Conservation (phyloP, 2,888 invertebrate species). For the Lepidochitona cinerea region DNA sequence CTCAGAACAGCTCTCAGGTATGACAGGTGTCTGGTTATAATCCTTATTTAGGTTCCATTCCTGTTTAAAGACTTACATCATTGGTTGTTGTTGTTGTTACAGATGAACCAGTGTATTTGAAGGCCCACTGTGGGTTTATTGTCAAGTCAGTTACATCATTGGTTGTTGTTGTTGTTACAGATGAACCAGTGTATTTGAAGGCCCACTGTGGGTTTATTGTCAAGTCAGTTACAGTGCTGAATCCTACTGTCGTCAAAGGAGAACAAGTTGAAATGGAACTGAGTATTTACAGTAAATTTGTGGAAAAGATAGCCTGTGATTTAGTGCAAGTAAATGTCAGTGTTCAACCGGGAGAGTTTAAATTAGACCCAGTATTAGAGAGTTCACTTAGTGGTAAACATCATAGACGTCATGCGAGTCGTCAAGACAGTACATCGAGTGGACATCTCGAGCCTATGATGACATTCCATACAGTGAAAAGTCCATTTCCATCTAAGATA, state of each 20-base stretch:
- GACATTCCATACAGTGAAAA: constrained; percentile 42
- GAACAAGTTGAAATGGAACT: constrained; percentile 28
- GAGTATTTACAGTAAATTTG: constrained; percentile 28
- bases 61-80: too few relatives aligned
- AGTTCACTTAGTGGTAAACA: not conserved
- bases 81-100: not conserved
- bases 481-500: constrained; percentile 40
- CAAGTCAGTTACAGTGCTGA: not conserved
- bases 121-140: not conserved
- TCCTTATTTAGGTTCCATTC: too few relatives aligned
- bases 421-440: constrained; percentile 47
- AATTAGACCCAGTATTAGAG: not conserved
- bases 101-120: not conserved
- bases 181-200: not conserved
- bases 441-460: constrained; percentile 43
- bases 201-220: not conserved
- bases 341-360: not conserved
- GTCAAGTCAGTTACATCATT: not conserved
- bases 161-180: not conserved
- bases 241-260: not conserved
- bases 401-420: constrained; percentile 21
- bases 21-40: not conserved
- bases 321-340: constrained; percentile 18
- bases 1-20: constrained; percentile 1
- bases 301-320: constrained; percentile 26